These are phyloP conservation scores for Falco rusticolus DNA, from an alignment of 2,797 vertebrate species.

Conservation along the genomic window DNA sequence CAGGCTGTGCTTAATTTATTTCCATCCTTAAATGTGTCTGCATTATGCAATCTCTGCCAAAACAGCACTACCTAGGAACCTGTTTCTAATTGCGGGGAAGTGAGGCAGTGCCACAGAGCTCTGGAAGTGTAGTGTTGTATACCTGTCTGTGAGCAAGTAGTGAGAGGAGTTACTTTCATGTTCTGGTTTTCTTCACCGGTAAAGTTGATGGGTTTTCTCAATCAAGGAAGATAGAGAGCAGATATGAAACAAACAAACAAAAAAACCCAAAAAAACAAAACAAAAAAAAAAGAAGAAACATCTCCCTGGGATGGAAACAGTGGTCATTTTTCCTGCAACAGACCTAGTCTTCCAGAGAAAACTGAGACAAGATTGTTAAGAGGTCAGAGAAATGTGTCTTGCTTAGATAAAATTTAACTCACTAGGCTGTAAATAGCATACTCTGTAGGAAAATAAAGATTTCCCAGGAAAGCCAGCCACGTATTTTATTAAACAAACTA, in stretches of 20 bases:
- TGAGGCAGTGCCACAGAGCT: neutral
- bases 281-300: no score
- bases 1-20: neutral
- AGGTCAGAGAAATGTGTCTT: neutral
- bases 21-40: neutral
- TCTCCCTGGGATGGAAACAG: neutral
- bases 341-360: neutral
- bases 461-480: neutral
- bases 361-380: neutral
- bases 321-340: neutral
- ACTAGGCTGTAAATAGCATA: neutral
- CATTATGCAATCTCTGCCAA: neutral
- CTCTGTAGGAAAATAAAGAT: neutral
- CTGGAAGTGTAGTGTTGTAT: neutral
- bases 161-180: neutral
- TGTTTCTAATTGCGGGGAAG: neutral
- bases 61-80: neutral
- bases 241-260: neutral
- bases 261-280: neutral
- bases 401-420: neutral
- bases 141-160: neutral
- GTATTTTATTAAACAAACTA: constrained; percentile 20
- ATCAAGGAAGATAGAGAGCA: neutral
- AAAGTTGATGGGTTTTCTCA: neutral
- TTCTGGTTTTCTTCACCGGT: neutral